phyloP scores from a whole-genome alignment of 2,888 invertebrate species.

The Drosophila flavopinicola region DNA sequence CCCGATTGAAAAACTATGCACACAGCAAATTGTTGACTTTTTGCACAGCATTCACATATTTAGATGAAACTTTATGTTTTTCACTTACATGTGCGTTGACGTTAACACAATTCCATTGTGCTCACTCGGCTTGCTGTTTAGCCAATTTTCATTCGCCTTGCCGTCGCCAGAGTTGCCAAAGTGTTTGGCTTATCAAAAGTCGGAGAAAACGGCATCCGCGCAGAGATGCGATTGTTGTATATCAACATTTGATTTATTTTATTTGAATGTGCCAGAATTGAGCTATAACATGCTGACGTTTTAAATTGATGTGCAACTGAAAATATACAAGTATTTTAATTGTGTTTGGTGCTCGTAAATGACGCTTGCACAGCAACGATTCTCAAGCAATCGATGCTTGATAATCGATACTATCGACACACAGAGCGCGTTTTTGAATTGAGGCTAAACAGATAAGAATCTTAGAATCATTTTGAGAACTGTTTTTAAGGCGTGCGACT shows the following conservation, averaged over 20 bases:
- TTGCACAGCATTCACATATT: constrained; percentile 13
- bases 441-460: background rate
- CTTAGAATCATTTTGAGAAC: background rate
- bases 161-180: constrained; percentile 52
- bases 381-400: constrained; percentile 7
- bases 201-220: constrained; percentile 32
- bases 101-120: constrained; percentile 74
- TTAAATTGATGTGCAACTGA: background rate
- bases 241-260: background rate
- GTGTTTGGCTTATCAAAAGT: constrained; percentile 9
- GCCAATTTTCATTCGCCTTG: constrained; percentile 60
- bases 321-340: background rate
- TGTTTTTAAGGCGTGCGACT: constrained; percentile 13
- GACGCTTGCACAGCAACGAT: background rate
- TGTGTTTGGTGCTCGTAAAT: background rate
- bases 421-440: constrained; percentile 4
- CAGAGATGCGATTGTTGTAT: constrained; percentile 25
- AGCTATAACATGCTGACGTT: no score
- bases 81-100: constrained; percentile 62
- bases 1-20: constrained; percentile 38
- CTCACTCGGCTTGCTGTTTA: constrained; percentile 53
- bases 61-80: constrained; percentile 11
- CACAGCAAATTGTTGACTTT: constrained; percentile 24
- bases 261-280: background rate
- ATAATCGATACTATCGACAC: constrained; percentile 12